Evolutionary conservation across 2,113 vertebrate species (phyloP).

Genomic region (Spizaetus ornatus): DNA sequence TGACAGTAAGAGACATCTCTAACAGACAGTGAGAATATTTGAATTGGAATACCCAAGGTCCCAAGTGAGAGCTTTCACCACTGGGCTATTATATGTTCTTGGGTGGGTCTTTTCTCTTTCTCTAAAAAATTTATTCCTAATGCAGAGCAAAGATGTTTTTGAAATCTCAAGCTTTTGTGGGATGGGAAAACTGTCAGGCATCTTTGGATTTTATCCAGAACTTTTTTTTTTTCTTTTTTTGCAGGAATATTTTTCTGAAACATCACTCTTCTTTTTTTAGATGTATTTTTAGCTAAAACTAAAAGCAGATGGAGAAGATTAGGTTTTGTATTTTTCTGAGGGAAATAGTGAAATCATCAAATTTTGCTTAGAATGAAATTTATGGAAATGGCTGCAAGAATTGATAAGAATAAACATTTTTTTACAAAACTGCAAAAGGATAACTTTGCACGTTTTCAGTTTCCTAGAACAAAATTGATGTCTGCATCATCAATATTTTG

Average conservation of each 20-base stretch:
- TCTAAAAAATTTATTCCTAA: background rate
- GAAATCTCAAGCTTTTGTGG: conserved; percentile 25
- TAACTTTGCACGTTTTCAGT: background rate
- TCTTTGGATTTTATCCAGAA: background rate
- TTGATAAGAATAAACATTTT: background rate
- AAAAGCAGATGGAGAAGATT: conserved; percentile 43
- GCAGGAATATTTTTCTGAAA: background rate
- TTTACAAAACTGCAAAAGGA: background rate
- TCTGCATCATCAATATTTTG: background rate
- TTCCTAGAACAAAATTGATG: background rate
- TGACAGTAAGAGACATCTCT: background rate
- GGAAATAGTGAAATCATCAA: conserved; percentile 20
- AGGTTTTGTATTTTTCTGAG: background rate
- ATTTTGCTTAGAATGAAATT: background rate
- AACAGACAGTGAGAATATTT: conserved; percentile 28
- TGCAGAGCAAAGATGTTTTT: background rate
- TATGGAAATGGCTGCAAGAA: background rate
- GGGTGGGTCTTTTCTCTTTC: conserved; percentile 20
- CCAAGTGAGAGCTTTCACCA: background rate
- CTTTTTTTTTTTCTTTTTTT: background rate
- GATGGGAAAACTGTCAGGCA: conserved; percentile 42
- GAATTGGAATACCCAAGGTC: background rate
- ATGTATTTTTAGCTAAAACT: conserved; percentile 23
- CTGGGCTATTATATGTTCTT: background rate
- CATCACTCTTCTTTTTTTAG: background rate